Evolutionary conservation across 2,113 vertebrate genomes (phyloP).

Genomic region (Barnardius zonarius): DNA sequence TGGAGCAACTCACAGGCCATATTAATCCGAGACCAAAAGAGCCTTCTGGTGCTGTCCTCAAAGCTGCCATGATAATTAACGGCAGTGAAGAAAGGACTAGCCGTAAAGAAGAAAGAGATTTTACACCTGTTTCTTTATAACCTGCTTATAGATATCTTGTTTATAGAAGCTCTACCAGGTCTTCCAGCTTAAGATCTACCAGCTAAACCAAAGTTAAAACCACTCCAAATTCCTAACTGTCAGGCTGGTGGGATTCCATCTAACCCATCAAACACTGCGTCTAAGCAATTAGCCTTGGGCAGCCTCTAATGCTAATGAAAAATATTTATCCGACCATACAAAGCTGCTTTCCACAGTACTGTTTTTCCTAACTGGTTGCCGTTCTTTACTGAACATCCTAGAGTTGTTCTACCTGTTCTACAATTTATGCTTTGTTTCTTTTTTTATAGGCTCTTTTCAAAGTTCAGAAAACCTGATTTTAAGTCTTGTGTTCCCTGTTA

Average conservation of each 20-base stretch:
- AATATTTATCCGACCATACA: background rate
- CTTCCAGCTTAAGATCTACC: background rate
- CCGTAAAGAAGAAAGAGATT: background rate
- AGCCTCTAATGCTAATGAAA: background rate
- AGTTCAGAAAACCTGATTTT: background rate
- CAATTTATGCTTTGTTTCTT: background rate
- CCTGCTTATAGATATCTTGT: background rate
- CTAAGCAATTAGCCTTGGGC: background rate
- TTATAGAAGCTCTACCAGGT: background rate
- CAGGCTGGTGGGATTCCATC: background rate
- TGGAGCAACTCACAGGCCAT: background rate
- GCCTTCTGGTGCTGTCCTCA: background rate
- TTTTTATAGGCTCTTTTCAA: background rate
- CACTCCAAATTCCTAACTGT: background rate
- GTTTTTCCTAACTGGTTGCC: background rate
- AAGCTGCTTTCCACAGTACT: background rate
- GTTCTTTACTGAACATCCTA: background rate
- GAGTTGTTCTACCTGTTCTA: background rate
- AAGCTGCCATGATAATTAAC: background rate
- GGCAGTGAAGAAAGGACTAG: background rate
- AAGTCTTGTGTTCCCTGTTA: background rate
- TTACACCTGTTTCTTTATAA: background rate
- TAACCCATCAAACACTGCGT: background rate
- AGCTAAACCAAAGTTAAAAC: background rate
- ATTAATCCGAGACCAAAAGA: background rate